Conservation (phyloP, 2,888 invertebrate genomes). For the Busseola fusca region DNA sequence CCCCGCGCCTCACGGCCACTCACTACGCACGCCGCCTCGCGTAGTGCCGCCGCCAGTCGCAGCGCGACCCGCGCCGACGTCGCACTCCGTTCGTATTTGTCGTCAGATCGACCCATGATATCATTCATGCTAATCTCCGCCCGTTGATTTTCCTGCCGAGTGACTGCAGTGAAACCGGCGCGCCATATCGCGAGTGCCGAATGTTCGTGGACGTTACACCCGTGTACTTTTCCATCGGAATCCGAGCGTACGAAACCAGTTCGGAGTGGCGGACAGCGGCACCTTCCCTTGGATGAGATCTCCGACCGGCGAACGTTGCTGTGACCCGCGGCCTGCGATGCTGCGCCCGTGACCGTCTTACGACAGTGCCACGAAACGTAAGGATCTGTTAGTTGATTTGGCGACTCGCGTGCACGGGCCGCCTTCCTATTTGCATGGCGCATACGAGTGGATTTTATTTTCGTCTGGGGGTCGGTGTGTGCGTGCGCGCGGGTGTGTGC, state of each 20-base stretch:
- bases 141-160: conserved; percentile 85
- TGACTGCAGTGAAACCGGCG: conserved; percentile 81
- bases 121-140: conserved; percentile 86
- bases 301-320: conserved; percentile 76
- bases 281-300: conserved; percentile 82
- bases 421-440: conserved; percentile 88
- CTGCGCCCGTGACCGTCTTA: conserved; percentile 87
- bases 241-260: conserved; percentile 81
- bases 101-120: conserved; percentile 76
- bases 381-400: conserved; percentile 86
- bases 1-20: conserved; percentile 89
- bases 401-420: conserved; percentile 80
- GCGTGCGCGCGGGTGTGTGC: conserved; percentile 76
- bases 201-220: conserved; percentile 82
- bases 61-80: conserved; percentile 86
- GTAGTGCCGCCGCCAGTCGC: conserved; percentile 87
- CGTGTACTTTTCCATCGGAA: conserved; percentile 85
- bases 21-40: conserved; percentile 87
- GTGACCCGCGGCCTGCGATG: conserved; percentile 86
- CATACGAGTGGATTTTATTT: conserved; percentile 89
- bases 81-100: conserved; percentile 71
- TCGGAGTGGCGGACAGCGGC: conserved; percentile 77
- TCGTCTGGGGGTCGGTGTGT: conserved; percentile 85
- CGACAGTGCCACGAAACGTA: conserved; percentile 88
- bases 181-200: conserved; percentile 85